These are phyloP conservation scores for Cantharis flavilabris DNA, from an alignment of 2,888 invertebrate genomes.

Conservation along the genomic window DNA sequence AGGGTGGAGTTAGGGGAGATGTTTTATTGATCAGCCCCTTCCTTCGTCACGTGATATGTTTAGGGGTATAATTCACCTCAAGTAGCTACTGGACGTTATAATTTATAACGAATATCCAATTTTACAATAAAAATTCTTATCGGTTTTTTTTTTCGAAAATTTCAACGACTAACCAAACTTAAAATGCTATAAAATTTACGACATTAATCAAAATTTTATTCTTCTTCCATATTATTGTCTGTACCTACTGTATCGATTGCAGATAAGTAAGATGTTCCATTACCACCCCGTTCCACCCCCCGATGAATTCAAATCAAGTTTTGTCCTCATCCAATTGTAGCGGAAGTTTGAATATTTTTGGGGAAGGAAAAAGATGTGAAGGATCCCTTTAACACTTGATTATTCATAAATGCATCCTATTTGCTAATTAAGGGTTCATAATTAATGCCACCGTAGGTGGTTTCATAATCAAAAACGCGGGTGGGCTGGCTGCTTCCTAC, in stretches of 20 bases:
- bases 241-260: neutral
- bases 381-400: neutral
- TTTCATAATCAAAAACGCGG: neutral
- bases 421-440: neutral
- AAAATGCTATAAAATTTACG: no score
- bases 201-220: no score
- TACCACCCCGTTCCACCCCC: neutral
- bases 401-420: neutral
- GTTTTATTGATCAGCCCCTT: conserved; percentile 64
- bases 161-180: neutral
- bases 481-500: neutral
- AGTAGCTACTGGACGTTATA: conserved; percentile 44
- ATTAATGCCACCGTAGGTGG: neutral
- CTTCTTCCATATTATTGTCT: no score
- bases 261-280: neutral
- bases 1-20: conserved; percentile 53
- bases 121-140: conserved; percentile 6
- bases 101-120: conserved; percentile 27
- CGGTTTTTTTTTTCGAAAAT: neutral
- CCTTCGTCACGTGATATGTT: conserved; percentile 55
- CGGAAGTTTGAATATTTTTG: neutral
- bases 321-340: neutral
- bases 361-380: neutral
- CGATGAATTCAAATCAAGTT: neutral
- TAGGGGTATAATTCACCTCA: conserved; percentile 54